These are phyloP conservation scores for Philereme vetulata DNA, from an alignment of 2,888 invertebrate species.

Conservation along the genomic window DNA sequence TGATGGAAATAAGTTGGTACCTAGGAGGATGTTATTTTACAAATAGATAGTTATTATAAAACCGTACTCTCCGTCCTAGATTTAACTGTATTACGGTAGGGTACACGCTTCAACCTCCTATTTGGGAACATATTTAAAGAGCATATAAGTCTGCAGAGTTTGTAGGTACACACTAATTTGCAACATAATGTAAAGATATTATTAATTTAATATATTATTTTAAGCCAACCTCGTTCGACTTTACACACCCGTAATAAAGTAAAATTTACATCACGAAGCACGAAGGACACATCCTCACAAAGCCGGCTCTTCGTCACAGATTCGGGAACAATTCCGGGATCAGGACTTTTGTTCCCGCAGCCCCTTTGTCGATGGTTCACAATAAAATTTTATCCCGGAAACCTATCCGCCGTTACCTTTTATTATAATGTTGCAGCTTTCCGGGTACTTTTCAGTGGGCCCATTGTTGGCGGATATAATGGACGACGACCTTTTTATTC, in stretches of 20 bases:
- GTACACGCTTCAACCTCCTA: no score
- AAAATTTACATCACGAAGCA: conserved; percentile 19
- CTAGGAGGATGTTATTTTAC: no score
- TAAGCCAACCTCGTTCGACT: neutral
- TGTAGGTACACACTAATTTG: no score
- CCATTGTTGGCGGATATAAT: conserved; percentile 73
- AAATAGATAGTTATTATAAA: no score
- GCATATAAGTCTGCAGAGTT: no score
- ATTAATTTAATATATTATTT: neutral
- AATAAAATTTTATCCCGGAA: conserved; percentile 81
- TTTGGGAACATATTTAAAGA: no score
- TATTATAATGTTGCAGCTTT: conserved; percentile 81
- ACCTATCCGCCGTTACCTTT: conserved; percentile 81
- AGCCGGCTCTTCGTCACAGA: conserved; percentile 49
- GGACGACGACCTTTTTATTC: conserved; percentile 75
- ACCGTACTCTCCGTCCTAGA: no score
- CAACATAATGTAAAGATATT: no score
- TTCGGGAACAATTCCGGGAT: conserved; percentile 45
- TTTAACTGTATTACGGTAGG: no score
- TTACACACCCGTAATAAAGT: conserved; percentile 5
- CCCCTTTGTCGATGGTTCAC: conserved; percentile 75
- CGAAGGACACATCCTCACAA: conserved; percentile 32
- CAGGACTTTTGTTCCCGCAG: conserved; percentile 46
- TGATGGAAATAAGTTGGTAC: no score
- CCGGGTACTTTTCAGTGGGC: conserved; percentile 70